Percentiles rank a stretch among this genome's conserved stretches.
Conservation (phyloP, 92 coral and sea anemone species). For the Palythoa grandis region DNA sequence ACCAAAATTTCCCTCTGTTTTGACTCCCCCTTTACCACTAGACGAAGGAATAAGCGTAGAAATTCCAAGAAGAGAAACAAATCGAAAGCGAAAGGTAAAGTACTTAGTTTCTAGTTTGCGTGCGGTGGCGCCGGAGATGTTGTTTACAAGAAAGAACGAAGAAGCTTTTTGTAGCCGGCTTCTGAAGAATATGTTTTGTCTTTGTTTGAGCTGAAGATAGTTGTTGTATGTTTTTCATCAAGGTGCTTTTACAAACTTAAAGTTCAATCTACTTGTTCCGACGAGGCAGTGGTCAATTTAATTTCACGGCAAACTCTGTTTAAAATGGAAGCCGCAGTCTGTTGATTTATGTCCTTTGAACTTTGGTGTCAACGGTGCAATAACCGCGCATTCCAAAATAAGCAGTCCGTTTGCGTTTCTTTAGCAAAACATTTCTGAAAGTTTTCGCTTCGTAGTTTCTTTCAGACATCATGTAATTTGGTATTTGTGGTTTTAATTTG, state of each 20-base stretch:
- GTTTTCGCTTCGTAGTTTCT: too few species aligned
- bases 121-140: not conserved
- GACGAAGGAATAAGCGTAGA: slow-evolving; percentile 89
- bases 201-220: not conserved
- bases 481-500: not conserved
- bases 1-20: slow-evolving; percentile 56
- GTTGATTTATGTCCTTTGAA: not conserved
- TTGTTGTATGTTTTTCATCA: not conserved
- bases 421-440: not conserved
- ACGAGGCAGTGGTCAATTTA: not conserved
- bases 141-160: slow-evolving; percentile 1
- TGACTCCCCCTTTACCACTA: slow-evolving; percentile 59
- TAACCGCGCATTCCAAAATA: not conserved
- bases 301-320: not conserved
- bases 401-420: not conserved
- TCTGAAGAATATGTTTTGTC: slow-evolving; percentile 1
- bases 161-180: not conserved
- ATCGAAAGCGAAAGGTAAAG: slow-evolving; percentile 84
- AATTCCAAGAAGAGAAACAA: slow-evolving; percentile 71
- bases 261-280: not conserved
- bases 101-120: slow-evolving; percentile 16
- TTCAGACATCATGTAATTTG: not conserved
- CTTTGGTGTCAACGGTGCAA: not conserved
- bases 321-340: not conserved
- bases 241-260: not conserved